Percentiles rank a stretch among this genome's conserved stretches.
Conservation (phyloP, 2,797 vertebrate genomes). For the Tiaroga cobitis region DNA sequence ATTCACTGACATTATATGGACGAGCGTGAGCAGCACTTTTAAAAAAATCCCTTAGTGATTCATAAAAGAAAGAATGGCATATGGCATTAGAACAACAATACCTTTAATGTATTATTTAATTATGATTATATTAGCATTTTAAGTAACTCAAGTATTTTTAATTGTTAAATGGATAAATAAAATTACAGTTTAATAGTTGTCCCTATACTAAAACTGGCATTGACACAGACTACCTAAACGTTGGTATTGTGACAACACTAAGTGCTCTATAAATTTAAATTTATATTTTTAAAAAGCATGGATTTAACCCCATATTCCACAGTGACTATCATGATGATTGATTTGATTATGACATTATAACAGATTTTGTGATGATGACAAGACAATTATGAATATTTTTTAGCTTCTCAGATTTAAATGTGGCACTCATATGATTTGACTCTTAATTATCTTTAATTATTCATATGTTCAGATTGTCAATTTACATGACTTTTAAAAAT, state of each 20-base stretch:
- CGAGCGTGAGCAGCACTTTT: background rate
- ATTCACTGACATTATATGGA: background rate
- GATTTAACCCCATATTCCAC: background rate
- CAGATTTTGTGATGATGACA: too few relatives aligned
- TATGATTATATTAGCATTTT: background rate
- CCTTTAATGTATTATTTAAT: background rate
- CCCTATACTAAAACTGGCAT: background rate
- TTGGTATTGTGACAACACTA: background rate
- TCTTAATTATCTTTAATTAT: background rate
- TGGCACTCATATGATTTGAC: background rate
- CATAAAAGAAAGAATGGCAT: background rate
- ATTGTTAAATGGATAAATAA: background rate
- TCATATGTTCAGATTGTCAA: background rate
- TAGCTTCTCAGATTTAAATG: background rate
- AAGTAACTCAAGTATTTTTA: background rate
- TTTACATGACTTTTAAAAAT: background rate
- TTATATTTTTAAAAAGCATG: background rate
- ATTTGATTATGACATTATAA: background rate
- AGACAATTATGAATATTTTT: background rate
- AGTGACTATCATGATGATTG: background rate
- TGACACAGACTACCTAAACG: background rate
- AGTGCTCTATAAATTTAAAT: background rate
- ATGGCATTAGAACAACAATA: background rate
- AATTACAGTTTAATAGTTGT: background rate
- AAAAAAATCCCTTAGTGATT: too few relatives aligned